These are phyloP conservation scores for Ectemnius lituratus DNA, from an alignment of 2,888 invertebrate species.

Conservation along the genomic window DNA sequence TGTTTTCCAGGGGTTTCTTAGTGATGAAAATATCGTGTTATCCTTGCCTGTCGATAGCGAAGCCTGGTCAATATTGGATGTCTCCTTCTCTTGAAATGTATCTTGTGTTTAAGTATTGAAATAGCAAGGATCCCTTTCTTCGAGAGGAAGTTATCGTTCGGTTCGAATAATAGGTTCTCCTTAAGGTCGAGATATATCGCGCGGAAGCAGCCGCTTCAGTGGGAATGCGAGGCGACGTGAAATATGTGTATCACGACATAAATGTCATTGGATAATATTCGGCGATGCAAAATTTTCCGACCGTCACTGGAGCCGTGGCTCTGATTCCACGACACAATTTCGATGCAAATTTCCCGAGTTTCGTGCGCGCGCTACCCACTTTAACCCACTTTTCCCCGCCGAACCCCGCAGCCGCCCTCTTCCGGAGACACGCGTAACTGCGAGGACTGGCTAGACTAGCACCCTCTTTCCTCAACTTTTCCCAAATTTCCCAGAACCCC, in stretches of 20 bases:
- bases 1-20: no score
- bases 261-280: conserved; percentile 44
- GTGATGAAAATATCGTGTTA: no score
- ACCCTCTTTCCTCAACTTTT: neutral
- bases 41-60: no score
- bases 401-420: no score
- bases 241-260: conserved; percentile 34
- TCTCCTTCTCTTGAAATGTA: no score
- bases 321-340: conserved; percentile 48
- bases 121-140: conserved; percentile 11
- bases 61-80: no score
- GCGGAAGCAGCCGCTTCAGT: conserved; percentile 7
- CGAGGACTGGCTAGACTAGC: no score
- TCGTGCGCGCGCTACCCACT: conserved; percentile 5
- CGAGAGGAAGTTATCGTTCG: conserved; percentile 24
- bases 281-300: conserved; percentile 21
- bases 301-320: conserved; percentile 12
- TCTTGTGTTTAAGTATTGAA: no score
- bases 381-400: conserved; percentile 5
- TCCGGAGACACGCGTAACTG: neutral
- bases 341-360: conserved; percentile 37
- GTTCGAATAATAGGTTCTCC: conserved; percentile 25
- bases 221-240: conserved; percentile 17
- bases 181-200: conserved; percentile 8
- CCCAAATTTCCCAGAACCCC: neutral